Base-by-base conservation (phyloP, 2,113 vertebrate genomes). In the Salminus brasiliensis region DNA sequence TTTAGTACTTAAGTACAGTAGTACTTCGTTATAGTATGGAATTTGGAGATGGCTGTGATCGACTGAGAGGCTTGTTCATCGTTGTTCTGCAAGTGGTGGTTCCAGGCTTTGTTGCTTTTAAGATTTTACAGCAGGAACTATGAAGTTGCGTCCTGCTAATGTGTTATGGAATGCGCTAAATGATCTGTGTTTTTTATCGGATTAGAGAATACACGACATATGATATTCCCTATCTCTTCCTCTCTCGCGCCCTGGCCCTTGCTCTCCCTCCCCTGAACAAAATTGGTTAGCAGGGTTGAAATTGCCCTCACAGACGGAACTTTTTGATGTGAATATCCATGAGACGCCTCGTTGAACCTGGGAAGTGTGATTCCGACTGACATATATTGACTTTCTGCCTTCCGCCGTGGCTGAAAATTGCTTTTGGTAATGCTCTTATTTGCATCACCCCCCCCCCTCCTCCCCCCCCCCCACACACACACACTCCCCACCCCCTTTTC, bases 381-480 rank as follows among this genome's bases (percentile, higher is more conserved):
- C 34, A 57, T 34, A 49, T 59, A 36, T 47, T 52, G 55, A 68
- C 41, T 70, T 76, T 18, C 15, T 47, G 12, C 65, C 39, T 45
- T 67, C 36, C 12, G 15, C 60, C 30, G 25, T 12, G 52, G 69
- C 13, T 82, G 47, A 18, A 72, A 72, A 65, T 81, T 66, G 3
- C 63, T 83, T 59, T 83, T 71, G 65, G 30, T 76, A 59, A 60
- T 67, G 60, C 70, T 66, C 34, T 57, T 16, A 60, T 47, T 81
- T 70, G 21, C 47, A 1, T 25, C 13, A 11, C 11, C 65, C 27
- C 32, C 39, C 67, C 45, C 66, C 36, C 66, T 8, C n/a, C 71
- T 15, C 23, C 67, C 34, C 5, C 29, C 5, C 62, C 55, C 55
- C 55, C 55, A 1, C 23, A 11, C 23, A n/a, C n/a, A n/a, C n/a